Evolutionary conservation across 2,113 vertebrate species (phyloP).

Genomic region (Eurystomus gularis): DNA sequence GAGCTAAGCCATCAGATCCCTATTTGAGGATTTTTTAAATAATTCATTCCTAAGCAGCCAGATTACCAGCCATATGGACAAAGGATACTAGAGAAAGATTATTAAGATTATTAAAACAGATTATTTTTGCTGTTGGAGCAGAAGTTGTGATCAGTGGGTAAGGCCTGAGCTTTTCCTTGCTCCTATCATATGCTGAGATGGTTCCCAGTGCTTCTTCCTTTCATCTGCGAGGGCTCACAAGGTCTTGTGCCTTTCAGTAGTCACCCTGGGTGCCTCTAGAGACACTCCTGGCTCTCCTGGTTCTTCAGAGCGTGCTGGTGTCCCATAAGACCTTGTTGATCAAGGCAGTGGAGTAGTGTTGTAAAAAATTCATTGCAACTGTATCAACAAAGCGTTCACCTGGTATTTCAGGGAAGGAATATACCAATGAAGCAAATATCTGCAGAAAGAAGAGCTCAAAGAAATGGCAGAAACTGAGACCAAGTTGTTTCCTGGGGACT

Average conservation of each 20-base stretch:
- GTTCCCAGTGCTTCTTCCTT: neutral
- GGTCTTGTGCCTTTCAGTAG: neutral
- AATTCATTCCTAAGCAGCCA: conserved; percentile 58
- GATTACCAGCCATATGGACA: conserved; percentile 64
- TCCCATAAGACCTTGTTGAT: neutral
- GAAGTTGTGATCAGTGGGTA: neutral
- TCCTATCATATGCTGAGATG: neutral
- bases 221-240: neutral
- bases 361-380: neutral
- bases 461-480: neutral
- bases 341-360: neutral
- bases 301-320: neutral
- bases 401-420: neutral
- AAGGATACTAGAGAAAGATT: conserved; percentile 25
- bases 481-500: neutral
- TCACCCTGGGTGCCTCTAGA: neutral
- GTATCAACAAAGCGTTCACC: neutral
- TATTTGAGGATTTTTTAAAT: conserved; percentile 59
- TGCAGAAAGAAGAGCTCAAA: neutral
- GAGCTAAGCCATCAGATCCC: conserved; percentile 57
- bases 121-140: neutral
- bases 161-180: neutral
- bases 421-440: neutral
- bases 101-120: conserved; percentile 64
- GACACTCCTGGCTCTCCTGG: neutral